phyloP scores from a whole-genome alignment of 1,140 invertebrate genomes.

The Tetramorium simillimum region DNA sequence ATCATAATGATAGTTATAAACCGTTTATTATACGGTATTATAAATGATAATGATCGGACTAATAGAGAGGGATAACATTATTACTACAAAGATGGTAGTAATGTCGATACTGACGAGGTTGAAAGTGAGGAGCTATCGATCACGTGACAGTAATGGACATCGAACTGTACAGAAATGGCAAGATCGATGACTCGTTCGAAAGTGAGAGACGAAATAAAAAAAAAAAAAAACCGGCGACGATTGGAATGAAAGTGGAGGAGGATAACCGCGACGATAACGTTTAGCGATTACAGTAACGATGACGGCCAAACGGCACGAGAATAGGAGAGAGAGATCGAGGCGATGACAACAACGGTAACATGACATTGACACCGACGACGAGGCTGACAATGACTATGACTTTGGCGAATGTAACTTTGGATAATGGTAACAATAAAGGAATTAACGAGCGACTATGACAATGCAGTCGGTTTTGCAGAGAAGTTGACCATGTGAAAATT shows the following conservation, averaged over 20 bases:
- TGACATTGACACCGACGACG: conserved; percentile 41
- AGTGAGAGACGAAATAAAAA: neutral
- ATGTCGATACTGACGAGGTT: conserved; percentile 12
- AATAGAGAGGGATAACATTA: neutral
- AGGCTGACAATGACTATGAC: conserved; percentile 34
- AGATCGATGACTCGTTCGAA: conserved; percentile 1
- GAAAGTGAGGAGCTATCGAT: conserved; percentile 16
- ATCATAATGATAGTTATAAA: neutral
- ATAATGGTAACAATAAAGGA: conserved; percentile 3
- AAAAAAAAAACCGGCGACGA: neutral
- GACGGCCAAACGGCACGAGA: neutral
- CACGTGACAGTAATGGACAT: conserved; percentile 7
- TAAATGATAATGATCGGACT: conserved; percentile 39
- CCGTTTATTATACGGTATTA: conserved; percentile 14
- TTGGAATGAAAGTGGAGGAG: neutral
- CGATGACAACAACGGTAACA: conserved; percentile 7
- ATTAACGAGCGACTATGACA: conserved; percentile 3
- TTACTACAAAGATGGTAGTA: conserved; percentile 4
- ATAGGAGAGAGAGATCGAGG: neutral
- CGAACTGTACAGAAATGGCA: conserved; percentile 7
- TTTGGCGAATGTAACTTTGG: neutral
- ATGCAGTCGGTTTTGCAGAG: neutral
- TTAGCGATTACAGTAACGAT: conserved; percentile 21
- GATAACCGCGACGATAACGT: neutral
- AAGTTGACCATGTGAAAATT: neutral